Conservation (phyloP, 2,113 vertebrate genomes). For the Thalassoma bifasciatum region DNA sequence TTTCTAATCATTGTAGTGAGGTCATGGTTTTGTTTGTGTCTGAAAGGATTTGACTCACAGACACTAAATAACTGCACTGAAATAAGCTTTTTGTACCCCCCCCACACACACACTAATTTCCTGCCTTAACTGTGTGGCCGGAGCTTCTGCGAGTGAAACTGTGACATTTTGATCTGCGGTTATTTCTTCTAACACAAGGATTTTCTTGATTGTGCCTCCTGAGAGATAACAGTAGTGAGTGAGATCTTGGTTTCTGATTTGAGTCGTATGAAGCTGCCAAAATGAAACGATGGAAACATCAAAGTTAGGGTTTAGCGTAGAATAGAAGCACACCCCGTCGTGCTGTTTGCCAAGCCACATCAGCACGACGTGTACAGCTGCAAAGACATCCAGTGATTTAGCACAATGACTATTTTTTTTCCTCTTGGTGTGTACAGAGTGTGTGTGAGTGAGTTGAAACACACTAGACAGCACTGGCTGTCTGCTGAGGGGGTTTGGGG, state of each 20-base stretch:
- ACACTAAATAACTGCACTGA: slow-evolving; percentile 72
- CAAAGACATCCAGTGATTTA: slow-evolving; percentile 13
- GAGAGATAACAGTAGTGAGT: neutral
- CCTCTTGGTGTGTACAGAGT: slow-evolving; percentile 1
- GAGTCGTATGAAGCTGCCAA: slow-evolving; percentile 26
- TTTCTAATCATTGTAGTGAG: slow-evolving; percentile 44
- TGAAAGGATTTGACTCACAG: slow-evolving; percentile 29
- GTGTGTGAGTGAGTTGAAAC: slow-evolving; percentile 38
- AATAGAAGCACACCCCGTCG: slow-evolving; percentile 33
- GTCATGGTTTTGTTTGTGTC: slow-evolving; percentile 38
- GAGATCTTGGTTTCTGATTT: slow-evolving; percentile 12
- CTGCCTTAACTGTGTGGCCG: slow-evolving; percentile 59
- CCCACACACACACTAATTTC: slow-evolving; percentile 37
- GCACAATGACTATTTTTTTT: slow-evolving; percentile 31
- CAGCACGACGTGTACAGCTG: slow-evolving; percentile 24
- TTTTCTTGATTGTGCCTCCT: slow-evolving; percentile 25
- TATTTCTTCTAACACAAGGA: neutral
- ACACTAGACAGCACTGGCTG: slow-evolving; percentile 31
- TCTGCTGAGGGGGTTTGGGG: slow-evolving; percentile 6
- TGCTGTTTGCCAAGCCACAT: slow-evolving; percentile 1
- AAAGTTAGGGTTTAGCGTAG: neutral
- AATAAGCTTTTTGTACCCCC: slow-evolving; percentile 60
- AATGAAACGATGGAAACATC: slow-evolving; percentile 22
- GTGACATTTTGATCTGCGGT: slow-evolving; percentile 27
- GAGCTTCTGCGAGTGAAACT: slow-evolving; percentile 38